Percentiles rank a stretch among this genome's conserved stretches.
Conservation (phyloP, 2,888 invertebrate species). For the Boloria selene region DNA sequence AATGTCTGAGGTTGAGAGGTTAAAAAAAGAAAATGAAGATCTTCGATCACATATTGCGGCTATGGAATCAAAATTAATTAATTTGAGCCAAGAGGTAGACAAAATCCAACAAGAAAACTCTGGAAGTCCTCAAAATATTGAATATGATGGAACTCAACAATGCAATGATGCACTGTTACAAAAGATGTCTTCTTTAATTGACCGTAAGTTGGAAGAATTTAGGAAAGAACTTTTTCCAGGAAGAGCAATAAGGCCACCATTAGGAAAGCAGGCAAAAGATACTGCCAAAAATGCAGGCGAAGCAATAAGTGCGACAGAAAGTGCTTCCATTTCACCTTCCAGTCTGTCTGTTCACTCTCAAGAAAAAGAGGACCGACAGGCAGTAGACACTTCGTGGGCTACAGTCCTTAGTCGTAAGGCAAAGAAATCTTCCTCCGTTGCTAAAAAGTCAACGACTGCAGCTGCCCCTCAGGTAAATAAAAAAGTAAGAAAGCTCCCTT, state of each 20-base stretch:
- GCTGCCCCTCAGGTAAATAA: neutral
- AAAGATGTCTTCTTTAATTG: neutral
- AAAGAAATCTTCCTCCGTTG: neutral
- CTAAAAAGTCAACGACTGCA: neutral
- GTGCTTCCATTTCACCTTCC: neutral
- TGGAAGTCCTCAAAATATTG: neutral
- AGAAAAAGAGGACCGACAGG: neutral
- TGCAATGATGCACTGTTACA: neutral
- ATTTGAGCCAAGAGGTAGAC: neutral
- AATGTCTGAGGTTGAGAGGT: neutral
- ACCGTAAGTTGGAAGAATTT: neutral
- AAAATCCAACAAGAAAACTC: neutral
- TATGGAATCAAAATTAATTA: neutral
- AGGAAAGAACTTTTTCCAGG: conserved; percentile 4
- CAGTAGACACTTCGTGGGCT: neutral
- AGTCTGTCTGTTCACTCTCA: neutral
- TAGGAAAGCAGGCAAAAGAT: neutral
- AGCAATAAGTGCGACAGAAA: neutral
- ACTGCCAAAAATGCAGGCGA: neutral
- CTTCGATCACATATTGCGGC: neutral
- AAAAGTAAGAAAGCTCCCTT: neutral
- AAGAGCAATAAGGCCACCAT: neutral
- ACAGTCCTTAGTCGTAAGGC: neutral
- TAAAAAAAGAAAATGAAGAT: neutral
- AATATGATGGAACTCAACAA: too few species aligned